Percentiles rank a stretch among this genome's conserved stretches.
Evolutionary conservation across 2,888 invertebrate genomes (phyloP).

Genomic region (Drosophila antonietae): DNA sequence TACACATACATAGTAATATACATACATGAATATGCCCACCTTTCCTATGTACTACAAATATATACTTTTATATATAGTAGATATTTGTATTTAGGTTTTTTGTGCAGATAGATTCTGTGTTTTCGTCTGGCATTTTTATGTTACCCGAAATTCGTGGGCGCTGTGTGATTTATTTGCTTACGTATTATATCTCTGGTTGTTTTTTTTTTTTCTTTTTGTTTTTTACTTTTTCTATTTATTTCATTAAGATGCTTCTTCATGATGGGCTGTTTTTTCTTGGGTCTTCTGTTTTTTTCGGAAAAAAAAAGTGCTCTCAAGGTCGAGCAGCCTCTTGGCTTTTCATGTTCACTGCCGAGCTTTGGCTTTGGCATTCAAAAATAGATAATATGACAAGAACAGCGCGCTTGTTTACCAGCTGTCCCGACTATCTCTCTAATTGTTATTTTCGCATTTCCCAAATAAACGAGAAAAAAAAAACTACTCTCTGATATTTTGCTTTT

Average conservation of each 20-base stretch:
- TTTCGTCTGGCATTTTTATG: constrained; percentile 37
- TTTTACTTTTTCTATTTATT: neutral
- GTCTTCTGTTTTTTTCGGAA: constrained; percentile 15
- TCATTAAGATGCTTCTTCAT: constrained; percentile 17
- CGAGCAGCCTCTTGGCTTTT: constrained; percentile 41
- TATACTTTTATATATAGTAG: neutral
- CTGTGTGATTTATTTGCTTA: constrained; percentile 66
- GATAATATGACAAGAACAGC: constrained; percentile 32
- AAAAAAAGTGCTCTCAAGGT: constrained; percentile 45
- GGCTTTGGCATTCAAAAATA: constrained; percentile 77
- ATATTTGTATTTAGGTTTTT: neutral
- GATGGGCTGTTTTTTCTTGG: constrained; percentile 3
- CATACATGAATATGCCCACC: neutral
- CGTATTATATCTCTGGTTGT: constrained; percentile 44
- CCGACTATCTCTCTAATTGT: constrained; percentile 68
- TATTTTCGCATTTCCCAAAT: constrained; percentile 27
- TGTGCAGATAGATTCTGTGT: neutral
- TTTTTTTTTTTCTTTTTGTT: constrained; percentile 7
- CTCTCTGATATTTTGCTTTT: constrained; percentile 34
- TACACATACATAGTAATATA: neutral
- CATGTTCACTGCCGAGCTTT: constrained; percentile 72
- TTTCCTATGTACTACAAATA: neutral
- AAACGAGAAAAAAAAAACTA: constrained; percentile 11
- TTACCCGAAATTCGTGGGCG: constrained; percentile 52
- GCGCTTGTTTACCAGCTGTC: constrained; percentile 58